Base-by-base conservation (phyloP, 2,888 invertebrate genomes). In the Teinopalpus imperialis region DNA sequence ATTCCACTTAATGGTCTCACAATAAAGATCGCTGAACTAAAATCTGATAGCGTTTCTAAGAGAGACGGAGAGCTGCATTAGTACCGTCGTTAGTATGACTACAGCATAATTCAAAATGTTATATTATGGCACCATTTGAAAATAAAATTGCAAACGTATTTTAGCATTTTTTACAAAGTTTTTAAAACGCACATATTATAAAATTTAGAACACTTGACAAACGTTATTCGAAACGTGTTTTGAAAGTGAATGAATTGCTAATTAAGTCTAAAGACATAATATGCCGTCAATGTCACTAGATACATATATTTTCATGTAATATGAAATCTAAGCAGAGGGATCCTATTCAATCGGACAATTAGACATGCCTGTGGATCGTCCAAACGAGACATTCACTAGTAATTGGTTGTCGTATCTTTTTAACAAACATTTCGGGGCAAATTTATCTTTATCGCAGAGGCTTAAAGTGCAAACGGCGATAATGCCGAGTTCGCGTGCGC, bases 291-390 rank as follows among this genome's bases (percentile, higher is more conserved):
- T 46, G 58, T 54, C 51, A 61, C 57, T 62, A 56, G 64, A 68
- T 66, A 65, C 64, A 56, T 66, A 65, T 64, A 56, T 61, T 73
- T 78, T 80, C 73, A 65, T 71, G 70, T 69, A 75, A 76, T 70
- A 74, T 72, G 76, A 79, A 82, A 81, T 77, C 66, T 70, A 74
- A 77, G 74, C 71, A 74, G 71, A 74, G 65, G 63, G 61, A 72
- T 74, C 68, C 69, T 71, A 76, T 72, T 72, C 74, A 73, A 70
- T 68, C 68, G 69, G 65, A 78, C 68, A 81, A 82, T 83, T 81
- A 83, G 79, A 75, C 69, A 82, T 85, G 80, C 81, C 77, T 69
- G 69, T 80, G 83, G 83, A 59, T 81, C 83, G 82, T 74, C 79
- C 81, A 81, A 64, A 72, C 81, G 78, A 73, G 79, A 76, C 79